Base-by-base conservation (phyloP, 2,888 invertebrate genomes). In the Colletes collaris region DNA sequence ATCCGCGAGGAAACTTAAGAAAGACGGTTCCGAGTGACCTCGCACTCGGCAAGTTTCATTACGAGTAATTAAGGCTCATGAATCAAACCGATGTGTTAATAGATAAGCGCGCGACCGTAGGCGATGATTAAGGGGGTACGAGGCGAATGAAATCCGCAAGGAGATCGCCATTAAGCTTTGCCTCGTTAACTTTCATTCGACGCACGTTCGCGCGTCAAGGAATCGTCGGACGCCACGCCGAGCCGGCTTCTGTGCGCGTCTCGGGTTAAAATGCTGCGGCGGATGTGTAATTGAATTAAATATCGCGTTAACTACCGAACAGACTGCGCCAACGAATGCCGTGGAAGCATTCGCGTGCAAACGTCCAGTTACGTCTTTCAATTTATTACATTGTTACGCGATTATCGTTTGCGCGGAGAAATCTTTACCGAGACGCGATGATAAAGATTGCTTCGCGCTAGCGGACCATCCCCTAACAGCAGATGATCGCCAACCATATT, bases 101-200 rank as follows among this genome's bases (percentile, higher is more conserved):
- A 69, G 74, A 80, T 80, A 79, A 79, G 62, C 55, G 16, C 3
- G 13, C 40, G 37, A 44, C 11, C 58, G 69, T 59, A 59, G 66
- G 66, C 44, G 72, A 69, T 62, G 79, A 80, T 73, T 68, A 59
- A 79, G 68, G 56, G 73, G 59, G 65, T 69, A 66, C 55, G 46
- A 46, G 67, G 66, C 56, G 49, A 67, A 49, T 58, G 64, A 64
- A 71, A 72, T 67, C 59, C 50, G n/a, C 79, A 50, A n/a, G 44
- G 37, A 19, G 52, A 64, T 79, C 79, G 56, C 62, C 70, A 56
- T 60, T 58, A 46, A 60, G 68, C 69, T 70, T 62, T 55, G 73
- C 60, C 56, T 79, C 79, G 79, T 79, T 79, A 59, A 79, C 67
- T 79, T 53, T 53, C 40, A 79, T 71, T 67, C 68, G 58, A 50